A percentile compares a stretch with the other conserved stretches of the same genome.
These are phyloP conservation scores for Chanos chanos DNA, from an alignment of 2,797 vertebrate genomes.

Conservation along the genomic window DNA sequence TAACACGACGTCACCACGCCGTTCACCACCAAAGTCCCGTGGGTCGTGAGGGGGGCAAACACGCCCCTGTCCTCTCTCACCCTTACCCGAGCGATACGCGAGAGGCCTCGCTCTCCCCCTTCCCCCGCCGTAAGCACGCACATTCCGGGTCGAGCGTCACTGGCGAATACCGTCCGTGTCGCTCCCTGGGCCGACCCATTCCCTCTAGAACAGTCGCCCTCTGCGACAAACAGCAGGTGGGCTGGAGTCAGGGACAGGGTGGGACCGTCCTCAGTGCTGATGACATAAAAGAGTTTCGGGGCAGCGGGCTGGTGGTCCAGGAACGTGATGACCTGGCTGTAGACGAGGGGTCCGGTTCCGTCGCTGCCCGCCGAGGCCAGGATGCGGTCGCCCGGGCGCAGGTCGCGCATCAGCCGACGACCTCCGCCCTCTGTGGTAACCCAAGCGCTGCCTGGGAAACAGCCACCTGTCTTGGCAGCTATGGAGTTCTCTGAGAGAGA, in stretches of 20 bases:
- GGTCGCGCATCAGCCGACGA: conserved; percentile 68
- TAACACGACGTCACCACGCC: conserved; percentile 87
- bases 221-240: conserved; percentile 82
- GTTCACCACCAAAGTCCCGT: conserved; percentile 86
- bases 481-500: conserved; percentile 83
- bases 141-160: conserved; percentile 74
- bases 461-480: conserved; percentile 90
- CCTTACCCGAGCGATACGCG: conserved; percentile 65
- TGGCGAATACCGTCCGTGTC: conserved; percentile 79
- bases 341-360: conserved; percentile 67
- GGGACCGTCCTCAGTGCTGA: conserved; percentile 74
- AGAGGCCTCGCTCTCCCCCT: conserved; percentile 53
- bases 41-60: conserved; percentile 83
- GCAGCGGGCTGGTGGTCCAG: conserved; percentile 76
- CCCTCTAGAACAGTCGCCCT: conserved; percentile 74
- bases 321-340: conserved; percentile 87
- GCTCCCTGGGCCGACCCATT: conserved; percentile 1
- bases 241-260: conserved; percentile 81
- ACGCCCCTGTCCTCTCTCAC: conserved; percentile 65
- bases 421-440: conserved; percentile 76
- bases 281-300: conserved; percentile 74
- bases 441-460: conserved; percentile 82
- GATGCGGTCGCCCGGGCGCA: conserved; percentile 80
- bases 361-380: conserved; percentile 69
- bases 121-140: conserved; percentile 73